phyloP scores from a whole-genome alignment of 2,113 vertebrate genomes.

The Myotis lucifugus region DNA sequence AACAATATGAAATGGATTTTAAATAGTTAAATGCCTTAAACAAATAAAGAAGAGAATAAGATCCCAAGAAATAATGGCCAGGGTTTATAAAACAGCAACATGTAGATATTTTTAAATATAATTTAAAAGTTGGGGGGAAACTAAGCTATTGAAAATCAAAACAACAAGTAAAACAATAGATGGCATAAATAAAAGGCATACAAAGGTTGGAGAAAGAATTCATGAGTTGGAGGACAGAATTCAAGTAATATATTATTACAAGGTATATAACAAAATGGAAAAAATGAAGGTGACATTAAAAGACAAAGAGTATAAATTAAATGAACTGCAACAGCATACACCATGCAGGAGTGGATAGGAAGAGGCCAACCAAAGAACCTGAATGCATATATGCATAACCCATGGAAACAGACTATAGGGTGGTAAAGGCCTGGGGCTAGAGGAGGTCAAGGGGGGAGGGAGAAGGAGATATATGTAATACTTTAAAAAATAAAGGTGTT shows the following conservation, averaged over 20 bases:
- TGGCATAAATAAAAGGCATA: neutral
- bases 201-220: constrained; percentile 16
- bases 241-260: constrained; percentile 1
- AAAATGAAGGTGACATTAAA: constrained; percentile 8
- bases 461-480: no score
- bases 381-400: no score
- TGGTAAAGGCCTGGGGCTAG: no score
- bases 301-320: constrained; percentile 20
- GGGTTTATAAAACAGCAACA: neutral
- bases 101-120: neutral
- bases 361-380: no score
- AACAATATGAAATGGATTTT: neutral
- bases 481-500: no score
- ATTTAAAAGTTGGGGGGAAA: neutral
- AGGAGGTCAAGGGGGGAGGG: no score
- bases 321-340: constrained; percentile 16
- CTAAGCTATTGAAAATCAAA: constrained; percentile 23
- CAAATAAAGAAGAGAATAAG: constrained; percentile 27
- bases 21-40: constrained; percentile 29
- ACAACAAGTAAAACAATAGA: constrained; percentile 39
- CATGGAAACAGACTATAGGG: no score
- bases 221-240: constrained; percentile 7
- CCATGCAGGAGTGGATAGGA: neutral
- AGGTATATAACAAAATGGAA: neutral
- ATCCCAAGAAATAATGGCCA: neutral